Conservation (phyloP, 2,888 invertebrate genomes). For the Monopis laevigella region DNA sequence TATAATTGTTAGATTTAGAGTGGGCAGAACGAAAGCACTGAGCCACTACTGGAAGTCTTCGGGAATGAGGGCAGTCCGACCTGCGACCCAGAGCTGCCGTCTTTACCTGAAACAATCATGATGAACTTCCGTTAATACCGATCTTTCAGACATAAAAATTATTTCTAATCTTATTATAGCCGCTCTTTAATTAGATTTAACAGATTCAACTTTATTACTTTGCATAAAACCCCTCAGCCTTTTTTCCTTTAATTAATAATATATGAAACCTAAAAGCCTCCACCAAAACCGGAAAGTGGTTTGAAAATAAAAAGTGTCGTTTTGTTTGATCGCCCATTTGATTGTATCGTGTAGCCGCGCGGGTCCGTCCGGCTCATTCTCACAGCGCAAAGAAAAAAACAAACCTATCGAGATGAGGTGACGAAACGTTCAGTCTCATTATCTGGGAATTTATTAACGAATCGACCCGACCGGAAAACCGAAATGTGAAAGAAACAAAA, state of each 20-base stretch:
- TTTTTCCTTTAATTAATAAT: slow-evolving; percentile 9
- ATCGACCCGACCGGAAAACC: slow-evolving; percentile 65
- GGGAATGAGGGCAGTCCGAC: slow-evolving; percentile 3
- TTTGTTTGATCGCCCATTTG: slow-evolving; percentile 39
- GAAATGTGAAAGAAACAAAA: slow-evolving; percentile 67
- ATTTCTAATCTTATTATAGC: too few species aligned
- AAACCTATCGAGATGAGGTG: slow-evolving; percentile 66
- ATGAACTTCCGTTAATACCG: neutral
- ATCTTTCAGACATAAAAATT: neutral
- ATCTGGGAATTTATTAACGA: slow-evolving; percentile 69
- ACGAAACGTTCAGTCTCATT: slow-evolving; percentile 68
- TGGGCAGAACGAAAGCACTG: slow-evolving; percentile 38
- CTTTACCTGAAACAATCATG: slow-evolving; percentile 58
- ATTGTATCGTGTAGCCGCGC: slow-evolving; percentile 45
- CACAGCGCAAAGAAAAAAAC: slow-evolving; percentile 56
- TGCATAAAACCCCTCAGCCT: neutral
- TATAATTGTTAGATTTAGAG: neutral
- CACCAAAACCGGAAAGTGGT: slow-evolving; percentile 47
- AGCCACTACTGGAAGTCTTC: slow-evolving; percentile 32
- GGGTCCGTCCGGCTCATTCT: slow-evolving; percentile 56
- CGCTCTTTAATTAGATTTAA: too few species aligned
- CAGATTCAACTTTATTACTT: neutral
- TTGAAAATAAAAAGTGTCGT: slow-evolving; percentile 53
- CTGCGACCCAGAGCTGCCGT: slow-evolving; percentile 47
- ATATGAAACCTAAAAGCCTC: slow-evolving; percentile 33